A percentile compares a stretch with the other conserved stretches of the same genome.
phyloP scores from a whole-genome alignment of 2,797 vertebrate genomes.

The Coranthus polyacanthus region DNA sequence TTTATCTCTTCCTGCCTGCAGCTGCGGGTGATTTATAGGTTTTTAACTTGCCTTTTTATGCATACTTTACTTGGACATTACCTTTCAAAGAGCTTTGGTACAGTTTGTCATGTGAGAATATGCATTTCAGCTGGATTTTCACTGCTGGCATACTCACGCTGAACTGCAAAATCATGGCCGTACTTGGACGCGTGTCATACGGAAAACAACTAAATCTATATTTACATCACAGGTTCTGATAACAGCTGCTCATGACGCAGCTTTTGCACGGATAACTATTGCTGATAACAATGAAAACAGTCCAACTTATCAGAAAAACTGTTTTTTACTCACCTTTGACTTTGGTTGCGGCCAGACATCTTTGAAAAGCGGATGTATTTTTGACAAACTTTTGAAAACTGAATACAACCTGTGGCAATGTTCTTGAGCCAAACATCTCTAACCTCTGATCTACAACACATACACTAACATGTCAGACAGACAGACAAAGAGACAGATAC shows the following conservation, averaged over 20 bases:
- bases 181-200: neutral
- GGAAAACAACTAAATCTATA: neutral
- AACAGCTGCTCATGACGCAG: neutral
- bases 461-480: conserved; percentile 18
- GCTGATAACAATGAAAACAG: neutral
- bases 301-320: neutral
- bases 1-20: conserved; percentile 2
- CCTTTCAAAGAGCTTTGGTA: neutral
- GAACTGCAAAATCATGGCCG: neutral
- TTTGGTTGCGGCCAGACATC: neutral
- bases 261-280: conserved; percentile 11
- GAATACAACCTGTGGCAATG: conserved; percentile 8
- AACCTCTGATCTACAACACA: conserved; percentile 4
- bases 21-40: neutral
- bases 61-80: neutral
- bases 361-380: neutral
- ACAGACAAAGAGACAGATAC: conserved; percentile 25
- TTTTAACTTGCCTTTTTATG: neutral
- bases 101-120: conserved; percentile 8
- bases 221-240: conserved; percentile 7
- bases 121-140: too few species aligned
- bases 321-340: neutral
- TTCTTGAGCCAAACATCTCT: conserved; percentile 1
- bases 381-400: conserved; percentile 21
- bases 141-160: neutral